Percentiles rank a stretch among this genome's conserved stretches.
These are phyloP conservation scores for Bolinopsis microptera DNA, from an alignment of 37 sponge, comb jelly and placozoan species.

Conservation along the genomic window DNA sequence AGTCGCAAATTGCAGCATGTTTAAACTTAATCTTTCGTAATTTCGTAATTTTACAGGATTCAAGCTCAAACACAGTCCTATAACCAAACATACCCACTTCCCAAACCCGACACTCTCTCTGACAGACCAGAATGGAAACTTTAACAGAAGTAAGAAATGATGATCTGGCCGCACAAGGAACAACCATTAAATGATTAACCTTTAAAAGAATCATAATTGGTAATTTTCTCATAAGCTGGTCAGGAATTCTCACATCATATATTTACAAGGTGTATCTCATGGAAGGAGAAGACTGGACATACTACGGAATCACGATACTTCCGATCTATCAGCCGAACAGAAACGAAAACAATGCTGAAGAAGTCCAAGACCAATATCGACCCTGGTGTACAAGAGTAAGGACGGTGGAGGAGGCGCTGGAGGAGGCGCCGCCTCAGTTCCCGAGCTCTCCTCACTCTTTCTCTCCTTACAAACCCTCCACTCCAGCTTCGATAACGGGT, in stretches of 20 bases:
- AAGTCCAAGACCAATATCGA: not conserved
- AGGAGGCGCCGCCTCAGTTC: too few relatives aligned
- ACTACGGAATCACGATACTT: not conserved
- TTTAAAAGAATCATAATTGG: too few relatives aligned
- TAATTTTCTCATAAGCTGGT: too few relatives aligned
- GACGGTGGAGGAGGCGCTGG: too few relatives aligned
- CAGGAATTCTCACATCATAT: too few relatives aligned
- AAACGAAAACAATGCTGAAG: not conserved
- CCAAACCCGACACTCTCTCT: not conserved
- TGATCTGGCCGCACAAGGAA: too few relatives aligned
- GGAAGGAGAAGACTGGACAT: not conserved
- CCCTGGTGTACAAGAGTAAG: not conserved
- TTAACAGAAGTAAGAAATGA: slow-evolving; percentile 33
- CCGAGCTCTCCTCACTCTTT: not conserved
- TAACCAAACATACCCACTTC: not conserved
- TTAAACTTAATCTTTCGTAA: too few relatives aligned
- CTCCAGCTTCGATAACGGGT: not conserved
- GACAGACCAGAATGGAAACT: not conserved
- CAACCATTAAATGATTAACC: too few relatives aligned
- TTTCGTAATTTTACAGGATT: not conserved
- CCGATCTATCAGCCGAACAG: not conserved
- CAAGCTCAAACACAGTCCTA: slow-evolving; percentile 53
- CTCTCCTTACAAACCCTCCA: slow-evolving; percentile 25
- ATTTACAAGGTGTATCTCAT: not conserved
- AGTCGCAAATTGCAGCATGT: too few relatives aligned